Conservation (phyloP, 2,888 invertebrate species). For the Heliconius hortense region DNA sequence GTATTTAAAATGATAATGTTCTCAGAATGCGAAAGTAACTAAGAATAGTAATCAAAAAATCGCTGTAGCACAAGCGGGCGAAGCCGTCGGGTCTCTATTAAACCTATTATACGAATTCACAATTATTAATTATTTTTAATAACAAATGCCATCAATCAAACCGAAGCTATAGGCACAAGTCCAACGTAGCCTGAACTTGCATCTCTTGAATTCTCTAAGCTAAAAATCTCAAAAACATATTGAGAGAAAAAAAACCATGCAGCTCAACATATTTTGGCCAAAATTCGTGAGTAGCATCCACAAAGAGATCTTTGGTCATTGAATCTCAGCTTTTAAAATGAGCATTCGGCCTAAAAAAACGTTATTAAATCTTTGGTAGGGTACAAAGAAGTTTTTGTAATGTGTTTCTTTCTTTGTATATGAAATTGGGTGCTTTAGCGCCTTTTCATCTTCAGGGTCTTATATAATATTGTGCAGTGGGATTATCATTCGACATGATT, state of each 20-base stretch:
- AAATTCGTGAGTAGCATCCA: constrained; percentile 54
- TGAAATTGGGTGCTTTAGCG: constrained; percentile 52
- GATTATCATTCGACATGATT: constrained; percentile 35
- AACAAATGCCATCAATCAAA: constrained; percentile 68
- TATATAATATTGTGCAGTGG: constrained; percentile 41
- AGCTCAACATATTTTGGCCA: constrained; percentile 51
- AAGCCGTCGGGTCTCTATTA: too few relatives aligned
- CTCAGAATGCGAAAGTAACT: too few relatives aligned
- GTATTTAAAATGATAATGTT: too few relatives aligned
- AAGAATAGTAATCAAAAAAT: too few relatives aligned
- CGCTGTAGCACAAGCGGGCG: too few relatives aligned
- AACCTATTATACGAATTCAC: constrained; percentile 1
- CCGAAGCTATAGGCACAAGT: constrained; percentile 54
- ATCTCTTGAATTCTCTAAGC: constrained; percentile 21
- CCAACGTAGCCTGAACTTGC: constrained; percentile 50
- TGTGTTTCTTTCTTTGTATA: constrained; percentile 52
- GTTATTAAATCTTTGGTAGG: constrained; percentile 74
- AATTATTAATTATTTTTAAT: constrained; percentile 54
- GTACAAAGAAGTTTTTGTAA: constrained; percentile 59
- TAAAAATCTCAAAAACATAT: constrained; percentile 27
- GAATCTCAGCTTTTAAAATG: constrained; percentile 56
- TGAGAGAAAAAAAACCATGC: constrained; percentile 37
- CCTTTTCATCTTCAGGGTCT: constrained; percentile 53
- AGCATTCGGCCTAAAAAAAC: constrained; percentile 71
- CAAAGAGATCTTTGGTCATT: constrained; percentile 56